These are phyloP conservation scores for Orbicella faveolata DNA, from an alignment of 64 coral and sea anemone genomes.

Conservation along the genomic window DNA sequence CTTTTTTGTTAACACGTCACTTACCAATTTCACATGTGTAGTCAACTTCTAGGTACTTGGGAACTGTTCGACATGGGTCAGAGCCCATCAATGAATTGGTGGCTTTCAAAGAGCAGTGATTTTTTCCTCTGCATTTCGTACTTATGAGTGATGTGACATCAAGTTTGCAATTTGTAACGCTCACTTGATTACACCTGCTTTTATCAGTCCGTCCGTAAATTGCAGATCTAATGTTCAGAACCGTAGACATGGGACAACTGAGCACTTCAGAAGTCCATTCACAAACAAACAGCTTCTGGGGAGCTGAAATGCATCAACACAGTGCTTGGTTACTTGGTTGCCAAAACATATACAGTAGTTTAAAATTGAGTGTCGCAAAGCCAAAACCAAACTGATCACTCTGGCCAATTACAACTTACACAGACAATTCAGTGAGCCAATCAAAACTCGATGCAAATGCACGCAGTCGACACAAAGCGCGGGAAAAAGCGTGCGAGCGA, in stretches of 20 bases:
- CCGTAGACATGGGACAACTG: constrained; percentile 54
- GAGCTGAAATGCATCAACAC: constrained; percentile 20
- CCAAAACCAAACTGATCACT: too few species aligned
- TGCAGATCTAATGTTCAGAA: constrained; percentile 23
- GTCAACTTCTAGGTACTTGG: constrained; percentile 50
- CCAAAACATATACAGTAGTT: neutral
- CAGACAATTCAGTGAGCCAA: too few species aligned
- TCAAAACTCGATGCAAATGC: too few species aligned
- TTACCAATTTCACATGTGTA: constrained; percentile 29
- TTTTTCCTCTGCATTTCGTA: constrained; percentile 5
- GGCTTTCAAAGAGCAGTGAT: constrained; percentile 31
- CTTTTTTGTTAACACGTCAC: neutral
- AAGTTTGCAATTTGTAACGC: constrained; percentile 20
- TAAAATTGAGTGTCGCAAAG: too few species aligned
- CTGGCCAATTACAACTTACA: too few species aligned
- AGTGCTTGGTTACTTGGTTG: neutral
- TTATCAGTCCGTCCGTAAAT: constrained; percentile 30
- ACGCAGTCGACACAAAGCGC: too few species aligned
- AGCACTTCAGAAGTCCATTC: constrained; percentile 39
- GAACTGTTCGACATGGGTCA: constrained; percentile 18
- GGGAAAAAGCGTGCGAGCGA: too few species aligned
- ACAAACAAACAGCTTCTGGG: constrained; percentile 38
- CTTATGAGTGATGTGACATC: constrained; percentile 42
- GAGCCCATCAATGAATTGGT: constrained; percentile 15
- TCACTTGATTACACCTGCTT: neutral